Base-by-base conservation (phyloP, 2,888 invertebrate species). In the Escarpia spicata region DNA sequence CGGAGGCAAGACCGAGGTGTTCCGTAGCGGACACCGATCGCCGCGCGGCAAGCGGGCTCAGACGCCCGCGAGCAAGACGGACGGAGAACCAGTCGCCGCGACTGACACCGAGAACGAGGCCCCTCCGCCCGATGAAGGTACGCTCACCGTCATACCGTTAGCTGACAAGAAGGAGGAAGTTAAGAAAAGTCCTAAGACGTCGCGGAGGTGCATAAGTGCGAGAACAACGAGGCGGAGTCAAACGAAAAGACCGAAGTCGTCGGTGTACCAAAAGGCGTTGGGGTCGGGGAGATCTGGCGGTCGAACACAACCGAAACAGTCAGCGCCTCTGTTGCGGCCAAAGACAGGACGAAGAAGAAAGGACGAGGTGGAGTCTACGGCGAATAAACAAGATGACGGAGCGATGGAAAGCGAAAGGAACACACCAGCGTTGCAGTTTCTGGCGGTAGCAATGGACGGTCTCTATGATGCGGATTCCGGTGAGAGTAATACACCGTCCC, bases 1-100 rank as follows among this genome's bases (percentile, higher is more conserved):
- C 37, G 92, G 92, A 26, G 75, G 3, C 75, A 75, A 75, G 75
- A 75, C 19, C 75, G 75, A n/a, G 75, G 75, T 75, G 26, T 75
- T 75, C 75, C 75, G 75, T 26, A 75, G 75, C 75, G 75, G 75
- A 19, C 75, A 4, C n/a, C 75, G 75, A 6, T 26, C 75, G 75
- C 75, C 75, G 75, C 6, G 19, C 75, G 75, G 75, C 75, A 75
- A 75, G 75, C 75, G 26, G 75, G 75, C 26, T 26, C 75, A 26
- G 75, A n/a, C 26, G 19, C 75, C 75, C 19, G 75, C 75, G n/a
- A 75, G 75, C n/a, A 75, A 75, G 75, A 26, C 19, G n/a, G 75
- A 75, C 19, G 75, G 19, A 75, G 75, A 75, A 6, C 75, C 75
- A 75, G 19, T 6, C 75, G 75, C 15, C 75, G 75, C n/a, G 19